Percentiles rank a stretch among this genome's conserved stretches.
Conservation (phyloP, 2,113 vertebrate genomes). For the Macheiramphus alcinus region DNA sequence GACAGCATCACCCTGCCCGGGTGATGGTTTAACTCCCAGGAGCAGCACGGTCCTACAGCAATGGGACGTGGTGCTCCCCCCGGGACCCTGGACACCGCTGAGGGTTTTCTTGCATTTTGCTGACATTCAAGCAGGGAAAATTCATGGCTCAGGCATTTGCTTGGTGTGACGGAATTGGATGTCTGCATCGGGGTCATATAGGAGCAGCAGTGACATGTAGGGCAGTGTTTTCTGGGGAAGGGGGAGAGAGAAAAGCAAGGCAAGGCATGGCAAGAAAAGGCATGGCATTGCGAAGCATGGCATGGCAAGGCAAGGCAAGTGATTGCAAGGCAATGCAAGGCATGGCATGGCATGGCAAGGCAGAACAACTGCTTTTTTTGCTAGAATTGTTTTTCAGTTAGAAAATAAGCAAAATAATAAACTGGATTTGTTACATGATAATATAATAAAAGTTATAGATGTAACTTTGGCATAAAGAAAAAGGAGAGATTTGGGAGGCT, state of each 20-base stretch:
- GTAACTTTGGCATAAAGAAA: neutral
- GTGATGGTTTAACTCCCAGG: neutral
- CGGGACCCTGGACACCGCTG: neutral
- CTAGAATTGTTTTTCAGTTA: neutral
- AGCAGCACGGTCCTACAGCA: neutral
- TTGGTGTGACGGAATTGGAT: neutral
- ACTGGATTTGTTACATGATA: neutral
- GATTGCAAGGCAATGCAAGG: neutral
- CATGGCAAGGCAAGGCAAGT: neutral
- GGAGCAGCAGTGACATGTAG: neutral
- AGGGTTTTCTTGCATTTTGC: neutral
- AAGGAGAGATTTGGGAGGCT: neutral
- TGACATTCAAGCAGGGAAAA: neutral
- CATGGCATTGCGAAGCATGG: neutral
- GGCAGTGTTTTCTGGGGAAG: neutral
- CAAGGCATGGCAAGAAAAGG: neutral
- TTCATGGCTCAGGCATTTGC: too few relatives aligned
- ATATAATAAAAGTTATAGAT: neutral
- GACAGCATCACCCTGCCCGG: neutral
- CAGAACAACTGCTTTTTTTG: neutral
- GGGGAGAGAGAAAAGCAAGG: neutral
- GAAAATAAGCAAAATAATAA: neutral
- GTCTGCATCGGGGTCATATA: rapidly evolving
- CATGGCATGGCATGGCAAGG: neutral
- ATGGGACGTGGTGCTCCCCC: neutral